Base-by-base conservation (phyloP, 2,888 invertebrate genomes). In the Scaptomyza polygonia region DNA sequence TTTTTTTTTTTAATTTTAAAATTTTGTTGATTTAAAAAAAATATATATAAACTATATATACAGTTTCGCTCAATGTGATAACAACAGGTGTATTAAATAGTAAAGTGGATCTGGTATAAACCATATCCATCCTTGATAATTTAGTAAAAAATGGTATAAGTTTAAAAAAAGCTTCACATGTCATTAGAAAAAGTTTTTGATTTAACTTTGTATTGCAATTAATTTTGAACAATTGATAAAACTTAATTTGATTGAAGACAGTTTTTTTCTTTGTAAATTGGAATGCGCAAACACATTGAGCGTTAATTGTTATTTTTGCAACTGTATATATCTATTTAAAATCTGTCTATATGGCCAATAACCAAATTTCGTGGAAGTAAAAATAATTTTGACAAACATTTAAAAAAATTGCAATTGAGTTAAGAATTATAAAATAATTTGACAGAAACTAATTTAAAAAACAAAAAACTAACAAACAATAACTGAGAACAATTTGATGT, bases 261-360 rank as follows among this genome's bases (percentile, higher is more conserved):
- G 21, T 21, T 21, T 21, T 21, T 36, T 14, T 59, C n/a, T 44
- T 14, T 27, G 32, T 18, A 40, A 62, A 48, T 52, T 69, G 63
- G 68, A 72, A 72, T 72, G 63, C 64, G 40, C 53, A 54, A 73
- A 47, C 69, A 73, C 54, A 73, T 58, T 12, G 64, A 55, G 59
- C 61, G 30, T 8, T 5, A 39, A 39, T 39, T 65, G 59, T 47
- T 44, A 5, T 5, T 25, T 25, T 25, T 5, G 5, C 5, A 25
- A 25, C 25, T 54, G 55, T 62, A 58, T 63, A 67, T 25, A 25
- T 25, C 5, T 25, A 25, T 25, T 25, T 5, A 5, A 5, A 25
- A 25, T 25, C 25, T 25, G 25, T 25, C 25, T 25, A 5, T 25
- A 25, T 25, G 3, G 25, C 3, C 25, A 25, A 25, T 25, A 25